Base-by-base conservation (phyloP, 2,797 vertebrate genomes). In the Chrosomus eos region DNA sequence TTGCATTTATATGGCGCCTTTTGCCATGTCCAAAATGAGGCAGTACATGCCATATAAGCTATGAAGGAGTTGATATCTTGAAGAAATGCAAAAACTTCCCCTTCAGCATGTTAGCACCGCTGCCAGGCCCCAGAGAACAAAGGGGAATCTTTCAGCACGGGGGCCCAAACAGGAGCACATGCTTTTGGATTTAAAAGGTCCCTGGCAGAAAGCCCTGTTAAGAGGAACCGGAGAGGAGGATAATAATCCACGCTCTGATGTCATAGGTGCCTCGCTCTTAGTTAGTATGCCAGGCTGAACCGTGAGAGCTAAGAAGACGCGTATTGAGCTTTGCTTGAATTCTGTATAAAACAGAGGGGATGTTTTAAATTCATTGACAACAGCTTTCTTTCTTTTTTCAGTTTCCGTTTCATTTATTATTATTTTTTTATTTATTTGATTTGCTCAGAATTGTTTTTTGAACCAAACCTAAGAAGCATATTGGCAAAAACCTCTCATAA, bases 61-160 rank as follows among this genome's bases (percentile, higher is more conserved):
- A 91, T 85, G 16, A 28, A 86, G 88, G 77, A 87, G 88, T 48
- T 7, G 58, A 88, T 91, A 92, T 90, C 73, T 21, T 62, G 80
- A 86, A 88, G 85, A 89, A 93, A 92, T 93, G 89, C 88, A 86
- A 89, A 90, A 88, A 79, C 83, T 55, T 88, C 89, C 89, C 76
- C 80, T 55, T 67, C 58, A 82, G 83, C 83, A 58, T 79, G 66
- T 68, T 74, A 31, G 78, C 66, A 70, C 74, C 85, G 40, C 88
- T 84, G 83, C 83, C 80, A 90, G 85, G 83, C 89, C 86, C 85
- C 80, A 84, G 72, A 88, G 91, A 92, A 94, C 91, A 94, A 94
- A 89, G 84, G 66, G 73, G 86, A 88, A 76, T 89, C 84, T 26
- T 80, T 91, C 85, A 90, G 78, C 88, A 70, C 83, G 53, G 71